These are phyloP conservation scores for Tuberolachnus salignus DNA, from an alignment of 2,888 invertebrate species.

Conservation along the genomic window DNA sequence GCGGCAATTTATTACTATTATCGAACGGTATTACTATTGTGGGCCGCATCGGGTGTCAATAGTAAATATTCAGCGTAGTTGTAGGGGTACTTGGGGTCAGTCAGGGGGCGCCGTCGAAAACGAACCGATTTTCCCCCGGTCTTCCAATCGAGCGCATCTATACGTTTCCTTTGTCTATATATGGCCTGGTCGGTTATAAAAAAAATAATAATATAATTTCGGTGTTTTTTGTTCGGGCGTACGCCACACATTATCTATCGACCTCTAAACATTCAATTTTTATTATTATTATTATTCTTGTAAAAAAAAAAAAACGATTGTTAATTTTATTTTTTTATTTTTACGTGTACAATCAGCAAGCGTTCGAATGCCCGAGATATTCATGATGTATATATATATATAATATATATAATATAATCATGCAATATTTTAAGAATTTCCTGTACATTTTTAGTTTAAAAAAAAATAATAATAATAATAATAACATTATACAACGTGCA, in stretches of 20 bases:
- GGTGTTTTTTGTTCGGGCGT: background rate
- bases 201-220: background rate
- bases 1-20: too few relatives aligned
- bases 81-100: too few relatives aligned
- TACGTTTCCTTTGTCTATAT: too few relatives aligned
- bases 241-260: background rate
- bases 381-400: background rate
- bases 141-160: too few relatives aligned
- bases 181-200: too few relatives aligned
- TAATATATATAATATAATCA: constrained; percentile 27
- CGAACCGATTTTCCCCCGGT: too few relatives aligned
- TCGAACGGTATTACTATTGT: too few relatives aligned
- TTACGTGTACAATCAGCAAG: constrained; percentile 17
- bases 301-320: constrained; percentile 17
- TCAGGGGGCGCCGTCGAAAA: too few relatives aligned
- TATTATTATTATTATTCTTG: background rate
- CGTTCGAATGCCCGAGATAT: constrained; percentile 27
- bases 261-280: background rate
- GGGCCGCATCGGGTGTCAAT: too few relatives aligned
- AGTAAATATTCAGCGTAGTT: too few relatives aligned
- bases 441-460: constrained; percentile 43
- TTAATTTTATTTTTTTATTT: background rate
- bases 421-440: constrained; percentile 51
- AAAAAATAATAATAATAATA: constrained; percentile 41
- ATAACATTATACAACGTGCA: constrained; percentile 46